A percentile compares a stretch with the other conserved stretches of the same genome.
Evolutionary conservation across 2,113 vertebrate species (phyloP).

Genomic region (Cranoglanis bouderius): DNA sequence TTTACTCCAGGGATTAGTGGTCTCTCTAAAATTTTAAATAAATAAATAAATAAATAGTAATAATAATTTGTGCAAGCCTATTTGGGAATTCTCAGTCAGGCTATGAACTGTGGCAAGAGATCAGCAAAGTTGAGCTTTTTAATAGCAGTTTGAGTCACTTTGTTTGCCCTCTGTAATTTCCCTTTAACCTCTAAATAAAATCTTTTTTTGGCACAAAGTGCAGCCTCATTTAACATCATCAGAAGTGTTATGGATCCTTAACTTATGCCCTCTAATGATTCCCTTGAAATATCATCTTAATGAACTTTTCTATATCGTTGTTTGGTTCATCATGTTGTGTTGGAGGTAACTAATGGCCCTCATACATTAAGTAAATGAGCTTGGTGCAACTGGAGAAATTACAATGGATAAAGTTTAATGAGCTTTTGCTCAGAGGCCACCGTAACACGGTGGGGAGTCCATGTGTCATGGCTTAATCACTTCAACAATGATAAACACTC

Average conservation of each 20-base stretch:
- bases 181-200: constrained; percentile 32
- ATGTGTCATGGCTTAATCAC: constrained; percentile 83
- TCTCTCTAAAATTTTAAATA: background rate
- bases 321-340: constrained; percentile 84
- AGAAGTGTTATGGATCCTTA: constrained; percentile 70
- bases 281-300: constrained; percentile 89
- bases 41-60: background rate
- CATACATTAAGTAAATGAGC: constrained; percentile 95
- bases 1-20: constrained; percentile 8
- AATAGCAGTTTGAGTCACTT: constrained; percentile 40
- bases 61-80: background rate
- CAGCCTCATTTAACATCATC: constrained; percentile 79
- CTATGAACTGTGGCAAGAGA: background rate
- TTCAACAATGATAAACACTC: constrained; percentile 62
- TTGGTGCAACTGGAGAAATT: constrained; percentile 80
- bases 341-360: constrained; percentile 86
- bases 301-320: constrained; percentile 86
- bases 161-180: constrained; percentile 28
- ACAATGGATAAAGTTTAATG: constrained; percentile 86
- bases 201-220: constrained; percentile 69
- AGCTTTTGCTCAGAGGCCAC: constrained; percentile 77
- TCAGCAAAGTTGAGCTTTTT: constrained; percentile 30
- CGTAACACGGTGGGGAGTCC: constrained; percentile 75
- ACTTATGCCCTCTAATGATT: constrained; percentile 82
- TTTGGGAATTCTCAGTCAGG: background rate